phyloP scores from a whole-genome alignment of 2,113 vertebrate species.

The human (Homo sapiens) region DNA sequence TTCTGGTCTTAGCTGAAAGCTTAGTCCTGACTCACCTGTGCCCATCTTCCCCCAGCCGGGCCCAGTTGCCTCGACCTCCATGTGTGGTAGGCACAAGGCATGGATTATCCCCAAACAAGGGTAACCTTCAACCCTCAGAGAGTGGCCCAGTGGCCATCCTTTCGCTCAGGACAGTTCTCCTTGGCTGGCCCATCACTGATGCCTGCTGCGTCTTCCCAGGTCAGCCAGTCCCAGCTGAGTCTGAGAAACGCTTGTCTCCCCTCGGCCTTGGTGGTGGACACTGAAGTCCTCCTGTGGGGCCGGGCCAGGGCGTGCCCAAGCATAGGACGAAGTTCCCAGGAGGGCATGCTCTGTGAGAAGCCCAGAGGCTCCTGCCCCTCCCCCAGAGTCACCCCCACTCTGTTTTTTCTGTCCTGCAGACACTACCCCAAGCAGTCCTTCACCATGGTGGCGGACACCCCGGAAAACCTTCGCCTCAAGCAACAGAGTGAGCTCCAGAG shows the following conservation, averaged over 20 bases:
- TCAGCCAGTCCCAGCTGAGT: neutral
- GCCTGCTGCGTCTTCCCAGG: neutral
- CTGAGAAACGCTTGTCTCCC: neutral
- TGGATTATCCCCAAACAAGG: neutral
- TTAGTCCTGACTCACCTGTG: neutral
- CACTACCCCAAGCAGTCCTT: slow-evolving; percentile 98
- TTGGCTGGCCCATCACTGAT: neutral
- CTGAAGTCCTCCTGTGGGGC: neutral
- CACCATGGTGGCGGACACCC: slow-evolving; percentile 97
- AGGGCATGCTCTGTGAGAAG: neutral
- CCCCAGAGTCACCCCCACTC: fast-evolving
- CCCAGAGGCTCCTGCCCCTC: neutral
- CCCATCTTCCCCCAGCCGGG: neutral
- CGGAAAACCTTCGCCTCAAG: slow-evolving; percentile 97
- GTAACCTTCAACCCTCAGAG: neutral
- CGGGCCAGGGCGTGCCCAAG: neutral
- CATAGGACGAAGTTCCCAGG: neutral
- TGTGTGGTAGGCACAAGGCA: neutral
- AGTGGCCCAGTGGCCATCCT: neutral
- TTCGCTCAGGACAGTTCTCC: neutral
- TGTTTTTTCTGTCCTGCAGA: slow-evolving; percentile 81
- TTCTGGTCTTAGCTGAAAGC: neutral
- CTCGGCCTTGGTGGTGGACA: neutral
- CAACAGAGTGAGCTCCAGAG: slow-evolving; percentile 98
- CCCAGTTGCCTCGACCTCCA: neutral